Percentiles rank a stretch among this genome's conserved stretches.
phyloP scores from a whole-genome alignment of 2,797 vertebrate genomes.

The Distichodus sexfasciatus region DNA sequence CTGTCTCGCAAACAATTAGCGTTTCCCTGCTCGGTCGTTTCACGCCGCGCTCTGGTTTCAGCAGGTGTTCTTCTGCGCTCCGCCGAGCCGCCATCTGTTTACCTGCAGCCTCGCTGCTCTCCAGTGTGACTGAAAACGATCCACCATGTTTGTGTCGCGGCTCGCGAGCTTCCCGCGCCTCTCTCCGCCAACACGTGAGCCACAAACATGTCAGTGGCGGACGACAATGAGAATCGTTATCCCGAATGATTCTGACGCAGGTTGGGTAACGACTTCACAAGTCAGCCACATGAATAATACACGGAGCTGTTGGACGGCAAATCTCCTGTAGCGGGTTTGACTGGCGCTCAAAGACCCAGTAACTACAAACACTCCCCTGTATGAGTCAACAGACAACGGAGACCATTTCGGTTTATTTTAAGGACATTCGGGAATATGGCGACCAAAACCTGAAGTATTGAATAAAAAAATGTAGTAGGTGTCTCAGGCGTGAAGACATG shows the following conservation, averaged over 20 bases:
- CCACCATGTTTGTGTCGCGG: no score
- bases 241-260: neutral
- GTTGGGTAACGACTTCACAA: neutral
- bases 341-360: neutral
- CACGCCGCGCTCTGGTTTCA: constrained; percentile 21
- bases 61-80: constrained; percentile 42
- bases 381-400: neutral
- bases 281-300: constrained; percentile 22
- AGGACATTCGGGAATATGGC: neutral
- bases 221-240: neutral
- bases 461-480: neutral
- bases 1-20: constrained; percentile 41
- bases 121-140: no score
- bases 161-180: no score
- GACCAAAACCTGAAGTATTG: neutral
- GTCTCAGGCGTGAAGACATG: neutral
- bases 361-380: neutral
- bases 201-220: neutral
- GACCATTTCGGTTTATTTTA: neutral
- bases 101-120: neutral
- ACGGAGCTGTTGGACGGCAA: neutral
- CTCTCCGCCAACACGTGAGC: no score
- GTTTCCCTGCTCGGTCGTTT: constrained; percentile 13
- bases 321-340: neutral
- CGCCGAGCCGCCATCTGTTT: constrained; percentile 19